These are phyloP conservation scores for Forbesichthys papilliferus DNA, from an alignment of 2,113 vertebrate genomes.

Conservation along the genomic window DNA sequence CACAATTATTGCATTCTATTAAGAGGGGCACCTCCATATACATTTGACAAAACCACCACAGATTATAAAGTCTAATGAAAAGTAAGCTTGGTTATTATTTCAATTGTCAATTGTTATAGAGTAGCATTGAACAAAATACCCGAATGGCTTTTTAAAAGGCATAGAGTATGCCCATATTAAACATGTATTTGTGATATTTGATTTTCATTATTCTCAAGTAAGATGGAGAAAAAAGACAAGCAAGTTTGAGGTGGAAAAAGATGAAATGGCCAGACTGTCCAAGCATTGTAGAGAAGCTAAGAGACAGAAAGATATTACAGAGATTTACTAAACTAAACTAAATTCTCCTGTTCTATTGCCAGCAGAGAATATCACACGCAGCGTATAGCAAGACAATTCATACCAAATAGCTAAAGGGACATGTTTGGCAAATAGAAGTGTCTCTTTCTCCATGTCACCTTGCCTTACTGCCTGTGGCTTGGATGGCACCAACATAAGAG, in stretches of 20 bases:
- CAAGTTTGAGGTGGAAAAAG: neutral
- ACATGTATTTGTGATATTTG: no score
- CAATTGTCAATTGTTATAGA: no score
- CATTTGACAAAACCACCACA: neutral
- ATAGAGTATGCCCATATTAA: no score
- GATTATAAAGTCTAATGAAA: neutral
- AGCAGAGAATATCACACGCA: no score
- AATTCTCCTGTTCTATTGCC: neutral
- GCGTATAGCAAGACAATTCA: no score
- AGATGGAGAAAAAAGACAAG: no score
- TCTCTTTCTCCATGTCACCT: neutral
- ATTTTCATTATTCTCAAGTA: no score
- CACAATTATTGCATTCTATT: constrained; percentile 19
- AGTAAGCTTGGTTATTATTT: no score
- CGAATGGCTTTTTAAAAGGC: no score
- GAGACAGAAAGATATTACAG: neutral
- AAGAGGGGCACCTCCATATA: constrained; percentile 13
- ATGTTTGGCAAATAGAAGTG: no score
- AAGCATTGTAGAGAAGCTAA: neutral
- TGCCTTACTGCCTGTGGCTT: neutral
- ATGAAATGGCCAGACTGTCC: neutral
- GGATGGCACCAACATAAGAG: constrained; percentile 25
- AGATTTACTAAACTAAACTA: neutral
- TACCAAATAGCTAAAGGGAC: no score
- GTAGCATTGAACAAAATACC: no score